A percentile compares a stretch with the other conserved stretches of the same genome.
phyloP scores from a whole-genome alignment of 37 sponge, comb jelly and placozoan species.

The Ephydatia muelleri region DNA sequence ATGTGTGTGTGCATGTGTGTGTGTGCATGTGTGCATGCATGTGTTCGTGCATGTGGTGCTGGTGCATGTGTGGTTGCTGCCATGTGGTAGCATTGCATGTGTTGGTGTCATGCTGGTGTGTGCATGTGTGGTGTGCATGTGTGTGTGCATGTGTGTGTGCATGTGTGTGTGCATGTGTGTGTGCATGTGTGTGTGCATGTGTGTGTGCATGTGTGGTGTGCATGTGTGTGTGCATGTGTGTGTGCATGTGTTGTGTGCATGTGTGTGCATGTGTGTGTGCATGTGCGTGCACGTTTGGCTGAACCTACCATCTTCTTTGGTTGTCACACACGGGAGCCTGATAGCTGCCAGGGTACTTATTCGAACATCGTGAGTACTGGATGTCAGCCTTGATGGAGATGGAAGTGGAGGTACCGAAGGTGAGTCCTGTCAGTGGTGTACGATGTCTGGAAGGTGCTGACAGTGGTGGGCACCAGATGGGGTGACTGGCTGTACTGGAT shows the following conservation, averaged over 20 bases:
- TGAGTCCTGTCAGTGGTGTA: neutral
- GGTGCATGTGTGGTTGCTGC: too few relatives aligned
- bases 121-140: too few relatives aligned
- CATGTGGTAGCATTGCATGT: too few relatives aligned
- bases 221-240: neutral
- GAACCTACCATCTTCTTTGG: neutral
- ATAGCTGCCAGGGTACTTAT: neutral
- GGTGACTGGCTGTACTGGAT: neutral
- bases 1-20: too few relatives aligned
- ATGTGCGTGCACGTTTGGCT: neutral
- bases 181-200: neutral
- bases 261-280: neutral
- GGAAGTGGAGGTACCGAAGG: neutral
- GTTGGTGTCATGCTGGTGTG: too few relatives aligned
- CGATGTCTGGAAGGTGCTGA: neutral
- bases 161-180: neutral
- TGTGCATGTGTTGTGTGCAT: neutral
- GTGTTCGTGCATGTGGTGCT: too few relatives aligned
- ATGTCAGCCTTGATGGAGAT: neutral
- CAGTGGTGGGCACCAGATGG: neutral
- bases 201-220: neutral
- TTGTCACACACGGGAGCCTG: neutral
- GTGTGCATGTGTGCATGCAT: too few relatives aligned
- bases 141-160: neutral
- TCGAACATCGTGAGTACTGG: neutral